Evolutionary conservation across 2,113 vertebrate species (phyloP).

Genomic region (Neopipo cinnamomea): DNA sequence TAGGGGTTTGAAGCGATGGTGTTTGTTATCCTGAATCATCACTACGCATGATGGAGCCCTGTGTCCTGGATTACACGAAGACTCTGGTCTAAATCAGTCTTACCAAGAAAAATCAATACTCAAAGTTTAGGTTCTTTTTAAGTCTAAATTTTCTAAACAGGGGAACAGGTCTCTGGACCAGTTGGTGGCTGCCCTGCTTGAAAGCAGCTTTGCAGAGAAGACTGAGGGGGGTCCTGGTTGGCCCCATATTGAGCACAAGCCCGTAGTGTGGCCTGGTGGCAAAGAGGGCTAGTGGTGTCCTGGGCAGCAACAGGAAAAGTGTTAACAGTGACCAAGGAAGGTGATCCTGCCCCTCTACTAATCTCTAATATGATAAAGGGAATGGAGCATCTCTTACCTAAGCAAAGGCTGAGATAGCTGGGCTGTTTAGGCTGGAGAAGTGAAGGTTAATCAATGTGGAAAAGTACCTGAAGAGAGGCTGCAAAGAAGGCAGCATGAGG

Average conservation of each 20-base stretch:
- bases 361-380: neutral
- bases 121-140: neutral
- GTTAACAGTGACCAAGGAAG: neutral
- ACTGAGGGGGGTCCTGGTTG: neutral
- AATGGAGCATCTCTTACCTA: neutral
- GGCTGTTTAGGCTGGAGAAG: neutral
- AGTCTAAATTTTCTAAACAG: neutral
- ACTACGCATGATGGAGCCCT: accelerated
- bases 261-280: neutral
- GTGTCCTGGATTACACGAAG: too few species aligned
- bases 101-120: neutral
- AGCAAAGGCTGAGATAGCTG: neutral
- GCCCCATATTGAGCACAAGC: neutral
- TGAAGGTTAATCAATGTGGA: neutral
- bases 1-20: accelerated
- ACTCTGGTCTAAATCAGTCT: neutral
- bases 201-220: neutral
- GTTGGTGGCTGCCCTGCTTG: neutral
- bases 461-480: neutral
- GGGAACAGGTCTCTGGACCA: neutral
- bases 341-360: neutral
- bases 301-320: neutral
- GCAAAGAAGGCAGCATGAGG: accelerated
- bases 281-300: neutral
- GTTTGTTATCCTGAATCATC: neutral